phyloP scores from a whole-genome alignment of 2,113 vertebrate genomes.

The Poeciliopsis occidentalis region DNA sequence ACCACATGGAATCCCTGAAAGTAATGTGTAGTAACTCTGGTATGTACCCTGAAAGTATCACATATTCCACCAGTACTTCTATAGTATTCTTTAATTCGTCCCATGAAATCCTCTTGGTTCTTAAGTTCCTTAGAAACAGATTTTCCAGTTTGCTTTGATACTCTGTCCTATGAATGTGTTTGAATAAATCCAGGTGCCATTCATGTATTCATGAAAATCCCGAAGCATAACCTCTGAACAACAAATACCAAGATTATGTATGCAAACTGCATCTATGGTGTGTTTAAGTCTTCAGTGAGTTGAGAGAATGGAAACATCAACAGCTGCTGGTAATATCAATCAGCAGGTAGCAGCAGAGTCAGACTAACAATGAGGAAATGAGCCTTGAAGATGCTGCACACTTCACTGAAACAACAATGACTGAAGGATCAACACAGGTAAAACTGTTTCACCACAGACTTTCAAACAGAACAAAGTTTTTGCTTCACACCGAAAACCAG shows the following conservation, averaged over 20 bases:
- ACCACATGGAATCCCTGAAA: no score
- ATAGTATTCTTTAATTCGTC: neutral
- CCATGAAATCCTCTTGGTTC: no score
- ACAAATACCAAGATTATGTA: neutral
- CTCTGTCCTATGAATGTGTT: neutral
- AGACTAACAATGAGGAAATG: neutral
- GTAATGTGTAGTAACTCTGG: no score
- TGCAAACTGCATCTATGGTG: neutral
- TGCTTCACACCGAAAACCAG: no score
- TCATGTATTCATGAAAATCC: neutral
- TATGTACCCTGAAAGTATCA: no score
- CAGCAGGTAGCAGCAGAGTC: neutral
- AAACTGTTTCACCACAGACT: neutral
- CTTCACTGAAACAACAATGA: neutral
- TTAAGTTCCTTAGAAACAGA: neutral
- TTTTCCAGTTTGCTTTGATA: neutral
- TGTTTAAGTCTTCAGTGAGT: neutral
- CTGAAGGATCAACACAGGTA: neutral
- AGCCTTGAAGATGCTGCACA: neutral
- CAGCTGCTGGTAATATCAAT: neutral
- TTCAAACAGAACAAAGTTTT: neutral
- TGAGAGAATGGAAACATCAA: neutral
- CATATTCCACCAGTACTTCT: no score
- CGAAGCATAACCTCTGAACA: neutral
- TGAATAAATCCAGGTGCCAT: neutral